Base-by-base conservation (phyloP, 2,888 invertebrate genomes). In the Microchrysa polita region DNA sequence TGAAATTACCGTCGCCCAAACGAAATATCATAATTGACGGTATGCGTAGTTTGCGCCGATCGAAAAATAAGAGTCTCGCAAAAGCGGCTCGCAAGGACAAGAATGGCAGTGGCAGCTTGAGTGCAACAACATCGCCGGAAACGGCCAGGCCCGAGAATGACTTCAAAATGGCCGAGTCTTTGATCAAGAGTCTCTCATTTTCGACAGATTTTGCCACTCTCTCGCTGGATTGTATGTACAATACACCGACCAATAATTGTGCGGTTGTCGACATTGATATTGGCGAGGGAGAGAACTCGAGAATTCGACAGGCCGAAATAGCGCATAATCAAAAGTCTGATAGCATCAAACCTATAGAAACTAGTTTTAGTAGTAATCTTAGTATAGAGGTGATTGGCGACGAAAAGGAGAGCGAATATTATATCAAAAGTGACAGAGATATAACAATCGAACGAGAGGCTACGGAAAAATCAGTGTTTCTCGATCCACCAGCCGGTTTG, bases 191-290 rank as follows among this genome's bases (percentile, higher is more conserved):
- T 77, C 75, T 84, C 10, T 82, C 83, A 0, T 84, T 84, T 75
- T 84, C 84, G 2, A 82, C 83, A 5, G 83, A 84, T 18, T 83
- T 84, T 72, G 34, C 61, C 1, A 44, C 23, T 34, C 22, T 52
- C 4, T 78, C 80, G 16, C 80, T 79, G 27, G 79, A 79, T 74
- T 77, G 78, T 18, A 77, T 83, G 61, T 85, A 85, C 61, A 85
- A 84, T 75, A 81, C 84, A 16, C 85, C 85, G 16, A 80, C 78
- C 59, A 85, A 84, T 76, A 84, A 84, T 77, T 77, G 78, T n/a
- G 75, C 77, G 12, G 77, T 78, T 12, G 63, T 76, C 20, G 73
- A 77, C 5, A 67, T 74, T 18, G 77, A 78, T 53, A 71, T 77
- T 44, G 57, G 71, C 9, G 76, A 67, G 22, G 73, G 73, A 1